Evolutionary conservation across 1,140 invertebrate species (phyloP).

Genomic region (Marisa cornuarietis): DNA sequence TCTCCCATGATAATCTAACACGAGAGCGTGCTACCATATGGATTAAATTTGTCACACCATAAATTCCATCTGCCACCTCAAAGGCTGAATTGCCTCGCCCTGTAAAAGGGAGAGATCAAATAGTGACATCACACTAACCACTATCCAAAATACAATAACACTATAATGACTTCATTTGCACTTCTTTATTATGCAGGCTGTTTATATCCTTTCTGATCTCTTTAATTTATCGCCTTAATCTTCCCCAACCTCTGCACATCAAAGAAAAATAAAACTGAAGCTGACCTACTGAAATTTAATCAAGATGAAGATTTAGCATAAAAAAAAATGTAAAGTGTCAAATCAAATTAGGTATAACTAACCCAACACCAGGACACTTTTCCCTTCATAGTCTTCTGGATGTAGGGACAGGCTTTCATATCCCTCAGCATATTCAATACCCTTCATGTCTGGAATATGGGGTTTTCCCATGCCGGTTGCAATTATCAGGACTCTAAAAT

Average conservation of each 20-base stretch:
- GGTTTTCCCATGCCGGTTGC: conserved; percentile 65
- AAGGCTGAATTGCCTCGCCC: conserved; percentile 68
- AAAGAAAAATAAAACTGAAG: no score
- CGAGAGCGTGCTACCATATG: conserved; percentile 66
- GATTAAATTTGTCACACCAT: conserved; percentile 64
- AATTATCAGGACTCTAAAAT: conserved; percentile 62
- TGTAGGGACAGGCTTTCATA: conserved; percentile 65
- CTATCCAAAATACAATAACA: no score
- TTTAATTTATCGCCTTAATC: no score
- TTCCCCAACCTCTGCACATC: no score
- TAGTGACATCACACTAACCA: no score
- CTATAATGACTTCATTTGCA: no score
- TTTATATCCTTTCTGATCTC: no score
- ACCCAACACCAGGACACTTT: conserved; percentile 68
- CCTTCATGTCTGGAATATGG: conserved; percentile 59
- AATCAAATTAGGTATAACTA: conserved; percentile 11
- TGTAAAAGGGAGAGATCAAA: conserved; percentile 34
- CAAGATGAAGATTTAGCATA: background rate
- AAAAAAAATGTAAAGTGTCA: no score
- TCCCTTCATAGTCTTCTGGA: conserved; percentile 65
- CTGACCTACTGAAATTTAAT: background rate
- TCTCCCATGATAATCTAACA: conserved; percentile 67
- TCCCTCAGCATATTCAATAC: conserved; percentile 58
- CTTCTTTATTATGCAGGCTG: no score
- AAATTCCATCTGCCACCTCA: conserved; percentile 67